A percentile compares a stretch with the other conserved stretches of the same genome.
Evolutionary conservation across 53 echinoderm and acorn worm genomes (phyloP).

Genomic region (Paelopatides confundens): DNA sequence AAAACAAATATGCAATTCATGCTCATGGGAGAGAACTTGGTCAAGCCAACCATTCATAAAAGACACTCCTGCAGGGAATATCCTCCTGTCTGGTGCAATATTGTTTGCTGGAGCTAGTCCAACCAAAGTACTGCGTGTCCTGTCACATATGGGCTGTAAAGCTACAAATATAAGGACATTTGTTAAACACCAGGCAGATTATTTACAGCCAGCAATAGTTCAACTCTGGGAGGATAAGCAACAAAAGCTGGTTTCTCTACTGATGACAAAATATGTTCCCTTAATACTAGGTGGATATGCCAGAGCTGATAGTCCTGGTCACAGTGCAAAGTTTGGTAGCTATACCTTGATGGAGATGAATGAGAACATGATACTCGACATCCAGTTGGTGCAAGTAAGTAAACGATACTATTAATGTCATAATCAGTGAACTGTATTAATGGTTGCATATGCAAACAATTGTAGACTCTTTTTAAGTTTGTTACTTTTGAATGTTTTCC

Average conservation of each 20-base stretch:
- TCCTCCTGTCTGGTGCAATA: conserved; percentile 8
- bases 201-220: conserved; percentile 30
- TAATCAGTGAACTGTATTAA: background rate
- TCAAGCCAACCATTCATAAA: conserved; percentile 23
- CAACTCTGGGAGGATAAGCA: conserved; percentile 2
- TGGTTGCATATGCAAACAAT: background rate
- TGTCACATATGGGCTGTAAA: background rate
- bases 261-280: background rate
- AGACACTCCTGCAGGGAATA: conserved; percentile 24
- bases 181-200: conserved; percentile 33
- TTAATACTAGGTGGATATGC: conserved; percentile 58
- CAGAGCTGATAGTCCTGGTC: conserved; percentile 66
- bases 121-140: background rate
- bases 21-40: background rate
- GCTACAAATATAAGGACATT: conserved; percentile 3
- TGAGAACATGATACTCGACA: conserved; percentile 58
- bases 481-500: background rate
- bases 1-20: background rate
- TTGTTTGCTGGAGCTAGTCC: conserved; percentile 23
- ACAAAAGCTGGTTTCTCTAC: background rate
- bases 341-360: conserved; percentile 55
- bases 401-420: background rate
- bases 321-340: conserved; percentile 62
- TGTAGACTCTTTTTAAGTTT: too few relatives aligned
- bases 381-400: conserved; percentile 65